Percentiles rank a stretch among this genome's conserved stretches.
These are phyloP conservation scores for Reinhardtius hippoglossoides DNA, from an alignment of 2,113 vertebrate species.

Conservation along the genomic window DNA sequence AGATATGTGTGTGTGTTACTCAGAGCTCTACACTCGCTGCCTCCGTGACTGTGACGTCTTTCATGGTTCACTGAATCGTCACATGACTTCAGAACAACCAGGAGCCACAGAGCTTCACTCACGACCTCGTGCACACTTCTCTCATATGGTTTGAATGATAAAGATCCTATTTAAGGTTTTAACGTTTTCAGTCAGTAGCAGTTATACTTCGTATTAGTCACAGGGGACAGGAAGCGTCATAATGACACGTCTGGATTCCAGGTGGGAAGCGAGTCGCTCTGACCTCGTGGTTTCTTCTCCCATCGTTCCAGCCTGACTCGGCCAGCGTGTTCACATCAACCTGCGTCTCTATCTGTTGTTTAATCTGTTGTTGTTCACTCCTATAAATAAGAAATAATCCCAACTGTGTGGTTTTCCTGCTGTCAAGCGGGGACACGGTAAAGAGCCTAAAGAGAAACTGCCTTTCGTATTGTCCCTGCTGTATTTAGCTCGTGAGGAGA, in stretches of 20 bases:
- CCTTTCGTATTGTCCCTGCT: no score
- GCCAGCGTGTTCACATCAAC: no score
- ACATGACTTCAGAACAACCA: conserved; percentile 37
- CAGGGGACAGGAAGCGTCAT: neutral
- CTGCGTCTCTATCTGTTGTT: neutral
- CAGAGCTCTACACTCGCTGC: neutral
- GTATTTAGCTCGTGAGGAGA: no score
- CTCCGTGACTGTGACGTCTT: neutral
- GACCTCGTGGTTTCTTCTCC: no score
- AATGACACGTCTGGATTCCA: neutral
- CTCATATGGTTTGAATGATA: neutral
- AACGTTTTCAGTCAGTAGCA: no score
- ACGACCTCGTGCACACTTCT: neutral
- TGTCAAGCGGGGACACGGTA: no score
- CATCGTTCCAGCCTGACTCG: no score
- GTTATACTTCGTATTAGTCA: neutral
- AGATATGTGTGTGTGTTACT: neutral
- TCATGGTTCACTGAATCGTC: neutral
- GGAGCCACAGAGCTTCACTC: neutral
- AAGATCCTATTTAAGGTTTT: neutral
- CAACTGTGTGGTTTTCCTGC: no score
- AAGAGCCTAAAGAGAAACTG: no score
- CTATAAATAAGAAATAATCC: conserved; percentile 8
- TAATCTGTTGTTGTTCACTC: no score
- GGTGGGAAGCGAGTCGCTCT: neutral